Evolutionary conservation across 92 coral and sea anemone species (phyloP), one percentile per base, ranked within the genome.

Genomic region (Porites rus): DNA sequence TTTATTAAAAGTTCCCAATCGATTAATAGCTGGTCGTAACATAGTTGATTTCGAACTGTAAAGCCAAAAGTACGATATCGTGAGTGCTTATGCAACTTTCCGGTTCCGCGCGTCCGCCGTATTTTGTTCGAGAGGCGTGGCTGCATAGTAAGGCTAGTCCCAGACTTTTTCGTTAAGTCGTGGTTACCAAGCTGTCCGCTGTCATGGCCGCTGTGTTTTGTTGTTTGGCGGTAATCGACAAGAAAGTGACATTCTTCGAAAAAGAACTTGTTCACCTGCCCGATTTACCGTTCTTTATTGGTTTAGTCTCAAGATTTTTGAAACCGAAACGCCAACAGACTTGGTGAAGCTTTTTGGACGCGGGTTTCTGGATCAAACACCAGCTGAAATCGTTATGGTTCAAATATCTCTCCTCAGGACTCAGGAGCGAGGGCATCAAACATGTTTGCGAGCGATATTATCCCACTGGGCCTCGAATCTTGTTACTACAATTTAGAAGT

Each of bases 131-230:
- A 11, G 43, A 83, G 84, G 79, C 88, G 28, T 20, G 88, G 91
- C 77, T 76, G 13, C 88, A 7, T 3, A 75, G 91, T 14, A 54
- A 7, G 10, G 12, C n/a, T n/a, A 52, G 85, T 82, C 46, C 78
- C 78, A 61, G 71, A 22, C 75, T 62, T 69, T 53, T 20, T 12
- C 21, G 0, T 8, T 6, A n/a, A 56, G 75, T 82, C 72, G 84
- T 79, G 98, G 98, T 67, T 69, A 80, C 96, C 78, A 61, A 94
- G 96, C 88, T 7, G 62, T 60, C 76, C 84, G 98, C 96, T 94
- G 98, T 93, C 98, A 94, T 94, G 98, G 98, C 98, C 98, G 96
- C 96, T 86, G 76, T 86, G 88, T 90, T 90, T 89, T 92, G 92
- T 85, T 92, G 87, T 92, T 85, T 61, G 76, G 52, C 64, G 76